Evolutionary conservation across 2,797 vertebrate species (phyloP).

Genomic region (Enteromius viviparus): DNA sequence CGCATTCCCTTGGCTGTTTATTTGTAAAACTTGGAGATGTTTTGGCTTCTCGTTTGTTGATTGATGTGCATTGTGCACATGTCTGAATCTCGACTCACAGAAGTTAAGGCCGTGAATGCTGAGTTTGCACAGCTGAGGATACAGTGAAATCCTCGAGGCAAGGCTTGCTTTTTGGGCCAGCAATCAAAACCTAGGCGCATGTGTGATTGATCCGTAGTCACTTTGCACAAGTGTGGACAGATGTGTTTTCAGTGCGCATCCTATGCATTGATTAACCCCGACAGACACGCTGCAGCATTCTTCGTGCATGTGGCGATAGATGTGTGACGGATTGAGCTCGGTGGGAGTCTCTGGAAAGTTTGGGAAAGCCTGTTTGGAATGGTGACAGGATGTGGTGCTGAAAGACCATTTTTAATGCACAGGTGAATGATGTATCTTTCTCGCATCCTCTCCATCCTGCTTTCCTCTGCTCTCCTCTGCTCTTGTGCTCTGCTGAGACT

Average conservation of each 20-base stretch:
- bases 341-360: conserved; percentile 45
- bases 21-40: conserved; percentile 38
- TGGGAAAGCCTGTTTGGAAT: conserved; percentile 12
- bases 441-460: conserved; percentile 5
- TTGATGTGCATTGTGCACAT: conserved; percentile 35
- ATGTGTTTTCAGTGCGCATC: conserved; percentile 27
- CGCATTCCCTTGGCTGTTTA: conserved; percentile 38
- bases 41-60: conserved; percentile 6
- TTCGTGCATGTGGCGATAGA: conserved; percentile 20
- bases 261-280: conserved; percentile 21
- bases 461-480: too few species aligned
- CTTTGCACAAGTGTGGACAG: conserved; percentile 27
- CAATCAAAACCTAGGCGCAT: conserved; percentile 32
- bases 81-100: conserved; percentile 10
- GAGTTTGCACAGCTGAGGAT: conserved; percentile 39
- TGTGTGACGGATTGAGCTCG: conserved; percentile 14
- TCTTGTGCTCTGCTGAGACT: neutral
- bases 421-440: conserved; percentile 31
- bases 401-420: conserved; percentile 23
- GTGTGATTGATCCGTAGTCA: conserved; percentile 12
- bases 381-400: conserved; percentile 1
- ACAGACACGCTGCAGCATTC: conserved; percentile 3
- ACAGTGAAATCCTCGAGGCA: conserved; percentile 29
- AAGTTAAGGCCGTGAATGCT: conserved; percentile 6
- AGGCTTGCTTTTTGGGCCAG: conserved; percentile 17